Evolutionary conservation across 2,113 vertebrate species (phyloP).

Genomic region (Hypanus sabinus): DNA sequence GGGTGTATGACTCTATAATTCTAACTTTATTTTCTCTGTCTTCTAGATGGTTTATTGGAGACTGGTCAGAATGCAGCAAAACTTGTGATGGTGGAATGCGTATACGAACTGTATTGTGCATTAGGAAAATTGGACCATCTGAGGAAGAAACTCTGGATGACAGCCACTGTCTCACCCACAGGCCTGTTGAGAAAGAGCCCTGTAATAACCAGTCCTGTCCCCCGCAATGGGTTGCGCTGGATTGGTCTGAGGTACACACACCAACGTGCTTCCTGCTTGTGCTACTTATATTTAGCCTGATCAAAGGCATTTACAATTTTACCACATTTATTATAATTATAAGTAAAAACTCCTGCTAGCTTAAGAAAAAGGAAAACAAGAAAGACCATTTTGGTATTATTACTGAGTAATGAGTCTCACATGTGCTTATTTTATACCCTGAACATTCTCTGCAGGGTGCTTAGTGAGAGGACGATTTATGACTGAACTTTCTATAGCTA

Average conservation of each 20-base stretch:
- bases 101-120: conserved; percentile 80
- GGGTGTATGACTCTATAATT: not conserved
- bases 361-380: not conserved
- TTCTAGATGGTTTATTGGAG: conserved; percentile 89
- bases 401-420: conserved; percentile 17
- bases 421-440: conserved; percentile 22
- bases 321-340: not conserved
- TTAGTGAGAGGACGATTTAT: conserved; percentile 6
- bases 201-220: conserved; percentile 97
- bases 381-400: not conserved
- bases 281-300: not conserved
- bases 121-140: conserved; percentile 78
- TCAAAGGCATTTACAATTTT: not conserved
- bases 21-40: conserved; percentile 32
- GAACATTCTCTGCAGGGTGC: conserved; percentile 28
- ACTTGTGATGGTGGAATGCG: conserved; percentile 84
- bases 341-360: not conserved
- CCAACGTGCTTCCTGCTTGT: not conserved
- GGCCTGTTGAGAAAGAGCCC: conserved; percentile 77
- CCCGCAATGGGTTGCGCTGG: conserved; percentile 88
- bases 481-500: not conserved
- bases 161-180: conserved; percentile 81
- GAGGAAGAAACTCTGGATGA: conserved; percentile 88
- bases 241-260: conserved; percentile 89
- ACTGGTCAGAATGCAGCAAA: conserved; percentile 91